Evolutionary conservation across 2,888 invertebrate species (phyloP).

Genomic region (Anagyrus pseudococci): DNA sequence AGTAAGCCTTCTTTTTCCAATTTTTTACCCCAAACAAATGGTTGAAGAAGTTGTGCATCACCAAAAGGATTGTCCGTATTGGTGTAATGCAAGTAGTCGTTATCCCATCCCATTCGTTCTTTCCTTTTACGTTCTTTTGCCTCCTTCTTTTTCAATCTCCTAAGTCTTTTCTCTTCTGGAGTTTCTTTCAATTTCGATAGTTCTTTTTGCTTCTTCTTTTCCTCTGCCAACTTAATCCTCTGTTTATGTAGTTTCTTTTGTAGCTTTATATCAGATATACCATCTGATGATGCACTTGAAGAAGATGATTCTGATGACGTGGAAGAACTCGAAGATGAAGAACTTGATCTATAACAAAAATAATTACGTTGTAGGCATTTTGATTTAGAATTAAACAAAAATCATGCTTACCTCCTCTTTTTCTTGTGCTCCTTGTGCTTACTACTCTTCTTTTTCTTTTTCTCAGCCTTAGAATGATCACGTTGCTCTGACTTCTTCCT

Average conservation of each 20-base stretch:
- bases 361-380: neutral
- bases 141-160: slow-evolving; percentile 89
- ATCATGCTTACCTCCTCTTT: slow-evolving; percentile 44
- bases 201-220: slow-evolving; percentile 75
- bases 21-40: slow-evolving; percentile 98
- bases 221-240: slow-evolving; percentile 70
- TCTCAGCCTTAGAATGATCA: slow-evolving; percentile 15
- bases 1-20: slow-evolving; percentile 90
- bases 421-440: slow-evolving; percentile 45
- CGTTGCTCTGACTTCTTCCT: slow-evolving; percentile 9
- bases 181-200: slow-evolving; percentile 88
- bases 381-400: neutral
- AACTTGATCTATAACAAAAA: slow-evolving; percentile 19
- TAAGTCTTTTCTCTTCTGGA: slow-evolving; percentile 88
- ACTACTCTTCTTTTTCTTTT: slow-evolving; percentile 43
- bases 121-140: slow-evolving; percentile 87
- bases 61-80: slow-evolving; percentile 99
- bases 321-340: slow-evolving; percentile 8
- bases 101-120: slow-evolving; percentile 97
- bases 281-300: slow-evolving; percentile 55
- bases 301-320: slow-evolving; percentile 40
- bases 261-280: slow-evolving; percentile 72
- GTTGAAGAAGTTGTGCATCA: slow-evolving; percentile 91
- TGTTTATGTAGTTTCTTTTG: slow-evolving; percentile 78
- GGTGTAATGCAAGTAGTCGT: slow-evolving; percentile 95